Conservation (phyloP, 2,888 invertebrate species). For the Limnephilus rhombicus region DNA sequence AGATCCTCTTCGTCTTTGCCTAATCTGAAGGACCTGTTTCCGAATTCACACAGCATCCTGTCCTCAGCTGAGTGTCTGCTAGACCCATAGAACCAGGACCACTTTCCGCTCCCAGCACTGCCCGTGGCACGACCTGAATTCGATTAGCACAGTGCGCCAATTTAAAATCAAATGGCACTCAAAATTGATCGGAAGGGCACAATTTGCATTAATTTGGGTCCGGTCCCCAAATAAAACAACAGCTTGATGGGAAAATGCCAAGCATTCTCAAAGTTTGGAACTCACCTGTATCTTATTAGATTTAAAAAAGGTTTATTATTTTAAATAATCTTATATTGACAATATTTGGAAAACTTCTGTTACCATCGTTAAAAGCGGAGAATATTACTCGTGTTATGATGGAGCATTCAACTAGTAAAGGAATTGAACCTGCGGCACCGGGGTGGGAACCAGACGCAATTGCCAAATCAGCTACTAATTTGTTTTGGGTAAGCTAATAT, state of each 20-base stretch:
- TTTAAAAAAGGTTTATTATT: no score
- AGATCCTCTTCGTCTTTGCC: neutral
- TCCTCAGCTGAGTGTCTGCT: neutral
- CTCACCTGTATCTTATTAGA: neutral
- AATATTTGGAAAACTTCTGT: no score
- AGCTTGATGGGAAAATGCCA: neutral
- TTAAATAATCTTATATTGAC: no score
- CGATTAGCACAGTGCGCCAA: conserved; percentile 16
- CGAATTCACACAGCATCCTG: conserved; percentile 2
- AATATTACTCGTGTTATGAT: no score
- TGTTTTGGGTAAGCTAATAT: no score
- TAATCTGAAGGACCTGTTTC: neutral
- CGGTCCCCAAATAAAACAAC: neutral
- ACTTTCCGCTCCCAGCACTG: neutral
- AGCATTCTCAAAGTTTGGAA: neutral
- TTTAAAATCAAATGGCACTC: neutral
- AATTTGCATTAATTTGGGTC: conserved; percentile 21
- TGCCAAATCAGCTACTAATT: no score
- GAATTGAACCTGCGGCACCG: no score
- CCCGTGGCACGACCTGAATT: conserved; percentile 2
- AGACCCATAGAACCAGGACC: neutral
- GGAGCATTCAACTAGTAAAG: no score
- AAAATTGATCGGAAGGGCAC: neutral
- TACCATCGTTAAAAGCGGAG: no score
- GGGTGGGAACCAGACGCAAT: no score